Conservation (phyloP, 2,113 vertebrate species). For the Malaclemys terrapin region DNA sequence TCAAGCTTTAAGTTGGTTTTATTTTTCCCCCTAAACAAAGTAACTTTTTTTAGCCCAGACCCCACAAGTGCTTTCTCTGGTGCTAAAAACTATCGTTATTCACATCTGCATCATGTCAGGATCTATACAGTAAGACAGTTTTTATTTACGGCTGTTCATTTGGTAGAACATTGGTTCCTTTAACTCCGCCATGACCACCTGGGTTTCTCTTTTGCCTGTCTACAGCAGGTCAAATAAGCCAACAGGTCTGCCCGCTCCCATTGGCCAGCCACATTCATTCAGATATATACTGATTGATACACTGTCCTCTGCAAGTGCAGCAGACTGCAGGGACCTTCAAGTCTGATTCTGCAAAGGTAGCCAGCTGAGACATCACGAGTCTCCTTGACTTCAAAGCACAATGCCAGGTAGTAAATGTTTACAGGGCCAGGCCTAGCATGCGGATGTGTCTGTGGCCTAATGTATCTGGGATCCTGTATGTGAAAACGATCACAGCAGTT, state of each 20-base stretch:
- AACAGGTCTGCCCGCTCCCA: background rate
- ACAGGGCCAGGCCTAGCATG: background rate
- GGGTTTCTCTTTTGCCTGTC: background rate
- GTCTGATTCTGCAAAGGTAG: background rate
- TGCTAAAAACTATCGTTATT: background rate
- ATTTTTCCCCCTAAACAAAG: background rate
- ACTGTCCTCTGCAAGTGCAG: background rate
- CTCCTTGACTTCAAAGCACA: background rate
- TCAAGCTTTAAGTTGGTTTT: background rate
- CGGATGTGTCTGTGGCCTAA: background rate
- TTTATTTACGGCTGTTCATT: background rate
- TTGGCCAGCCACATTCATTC: background rate
- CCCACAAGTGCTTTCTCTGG: background rate
- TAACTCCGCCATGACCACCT: background rate
- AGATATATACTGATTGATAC: too few relatives aligned
- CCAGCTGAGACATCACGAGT: background rate
- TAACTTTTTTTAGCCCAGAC: background rate
- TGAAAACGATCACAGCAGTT: background rate
- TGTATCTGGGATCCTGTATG: background rate
- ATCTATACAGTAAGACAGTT: background rate
- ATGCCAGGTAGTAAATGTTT: background rate
- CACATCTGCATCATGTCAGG: background rate
- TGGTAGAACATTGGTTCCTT: background rate
- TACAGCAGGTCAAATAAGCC: background rate
- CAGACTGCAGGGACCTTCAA: background rate